A percentile compares a stretch with the other conserved stretches of the same genome.
Evolutionary conservation across 2,113 vertebrate species (phyloP).

Genomic region (Oriolus oriolus): DNA sequence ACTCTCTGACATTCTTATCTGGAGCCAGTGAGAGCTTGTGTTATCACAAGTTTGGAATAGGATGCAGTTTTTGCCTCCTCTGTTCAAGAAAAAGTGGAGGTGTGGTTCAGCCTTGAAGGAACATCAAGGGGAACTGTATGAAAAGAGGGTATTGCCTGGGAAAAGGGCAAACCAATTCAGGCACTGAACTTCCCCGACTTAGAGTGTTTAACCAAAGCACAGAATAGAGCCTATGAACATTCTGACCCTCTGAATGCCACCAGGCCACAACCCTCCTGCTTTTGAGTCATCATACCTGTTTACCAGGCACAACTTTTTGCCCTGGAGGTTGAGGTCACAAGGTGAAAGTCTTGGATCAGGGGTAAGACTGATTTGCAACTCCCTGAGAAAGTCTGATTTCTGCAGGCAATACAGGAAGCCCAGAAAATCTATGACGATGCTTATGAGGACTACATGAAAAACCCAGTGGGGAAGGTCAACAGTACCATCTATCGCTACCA

Average conservation of each 20-base stretch:
- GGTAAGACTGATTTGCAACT: neutral
- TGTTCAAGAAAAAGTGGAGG: neutral
- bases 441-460: conserved; percentile 74
- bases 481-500: conserved; percentile 73
- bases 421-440: conserved; percentile 82
- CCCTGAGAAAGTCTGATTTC: conserved; percentile 21
- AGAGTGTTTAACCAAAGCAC: neutral
- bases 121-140: neutral
- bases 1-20: neutral
- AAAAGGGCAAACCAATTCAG: neutral
- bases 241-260: neutral
- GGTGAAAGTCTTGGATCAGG: neutral
- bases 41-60: neutral
- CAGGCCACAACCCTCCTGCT: neutral
- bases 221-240: neutral
- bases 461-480: conserved; percentile 64
- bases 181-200: neutral
- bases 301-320: neutral
- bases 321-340: neutral
- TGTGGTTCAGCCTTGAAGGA: neutral
- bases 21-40: neutral
- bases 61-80: neutral
- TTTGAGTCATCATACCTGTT: neutral
- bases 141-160: neutral
- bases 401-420: conserved; percentile 86